Evolutionary conservation across 1,140 invertebrate genomes (phyloP), one percentile per base, ranked within the genome.

Genomic region (Melipona quadrifasciata): DNA sequence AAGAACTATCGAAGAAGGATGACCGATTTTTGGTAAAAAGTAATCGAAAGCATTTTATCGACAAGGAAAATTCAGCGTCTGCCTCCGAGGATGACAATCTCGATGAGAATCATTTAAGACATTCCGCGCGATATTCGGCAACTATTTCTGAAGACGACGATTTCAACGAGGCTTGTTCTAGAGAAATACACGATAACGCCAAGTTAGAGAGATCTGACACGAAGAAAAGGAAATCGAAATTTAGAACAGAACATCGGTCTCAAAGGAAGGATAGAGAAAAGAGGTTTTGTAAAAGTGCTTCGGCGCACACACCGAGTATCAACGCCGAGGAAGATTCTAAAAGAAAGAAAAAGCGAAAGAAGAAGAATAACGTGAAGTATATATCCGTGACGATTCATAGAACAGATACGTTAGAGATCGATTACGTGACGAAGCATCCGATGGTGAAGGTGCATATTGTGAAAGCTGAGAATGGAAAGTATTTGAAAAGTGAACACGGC

Each of bases 391-490:
- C 70, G n/a, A 86, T 94, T 85, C 93, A 94, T 24, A 91, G 82
- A 77, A 83, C 88, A 2, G 93, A 95, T 64, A 86, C 90, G 77
- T 84, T 95, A 0, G 92, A 94, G 58, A 79, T 89, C 8, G 93
- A 94, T 89, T 94, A 92, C 55, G 61, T 93, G 3, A 93, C 90
- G 4, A 91, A 90, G 75, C 93, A 94, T 86, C 94, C 94, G 0
- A 94, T 95, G 92, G 94, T 95, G 17, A 95, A 93, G 47, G 90
- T 95, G n/a, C 93, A 95, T 58, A 90, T 95, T 2, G 89, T 95
- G 16, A 84, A 93, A 16, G 80, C 89, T 10, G 83, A 75, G 5
- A 93, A 91, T 10, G 94, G 94, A 2, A 89, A 92, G 55, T 94
- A 94, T 77, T 82, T 94, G 1, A 91, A 89, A 47, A 90, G 72